Percentiles rank a stretch among this genome's conserved stretches.
Evolutionary conservation across 1,140 invertebrate species (phyloP).

Genomic region (Drosophila seguyi): DNA sequence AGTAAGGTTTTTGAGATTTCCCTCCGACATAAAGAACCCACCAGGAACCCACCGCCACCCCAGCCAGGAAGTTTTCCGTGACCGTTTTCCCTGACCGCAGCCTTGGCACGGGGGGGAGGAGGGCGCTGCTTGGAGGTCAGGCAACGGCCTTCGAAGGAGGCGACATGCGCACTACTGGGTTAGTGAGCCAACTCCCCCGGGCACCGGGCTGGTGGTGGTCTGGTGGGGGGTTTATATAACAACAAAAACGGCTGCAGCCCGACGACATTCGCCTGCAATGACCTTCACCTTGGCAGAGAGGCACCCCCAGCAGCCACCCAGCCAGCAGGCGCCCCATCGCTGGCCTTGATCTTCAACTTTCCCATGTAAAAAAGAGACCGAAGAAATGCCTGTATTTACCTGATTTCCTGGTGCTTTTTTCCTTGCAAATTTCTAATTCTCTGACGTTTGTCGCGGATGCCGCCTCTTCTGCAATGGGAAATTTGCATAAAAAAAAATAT

Average conservation of each 20-base stretch:
- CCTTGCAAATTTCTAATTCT: conserved; percentile 14
- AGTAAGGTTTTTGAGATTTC: too few relatives aligned
- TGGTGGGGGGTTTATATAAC: conserved; percentile 57
- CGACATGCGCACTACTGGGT: conserved; percentile 69
- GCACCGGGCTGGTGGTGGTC: not conserved
- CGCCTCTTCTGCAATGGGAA: conserved; percentile 35
- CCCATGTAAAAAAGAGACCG: conserved; percentile 19
- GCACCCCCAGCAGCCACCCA: conserved; percentile 26
- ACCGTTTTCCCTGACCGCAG: not conserved
- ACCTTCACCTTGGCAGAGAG: conserved; percentile 74
- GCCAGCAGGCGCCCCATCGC: conserved; percentile 7
- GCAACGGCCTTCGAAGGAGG: conserved; percentile 51
- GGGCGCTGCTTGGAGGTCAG: conserved; percentile 45
- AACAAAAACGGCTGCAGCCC: conserved; percentile 64
- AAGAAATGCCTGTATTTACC: conserved; percentile 12
- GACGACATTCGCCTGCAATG: conserved; percentile 63
- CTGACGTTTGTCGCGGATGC: not conserved
- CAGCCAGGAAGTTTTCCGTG: conserved; percentile 3
- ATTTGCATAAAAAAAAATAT: conserved; percentile 76
- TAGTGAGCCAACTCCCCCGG: conserved; percentile 49
- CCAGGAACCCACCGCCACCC: not conserved
- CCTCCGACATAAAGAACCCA: not conserved
- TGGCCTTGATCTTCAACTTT: conserved; percentile 73
- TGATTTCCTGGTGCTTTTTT: conserved; percentile 54
- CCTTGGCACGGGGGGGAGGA: conserved; percentile 2